Base-by-base conservation (phyloP, 2,888 invertebrate genomes). In the Caenorhabditis afra region DNA sequence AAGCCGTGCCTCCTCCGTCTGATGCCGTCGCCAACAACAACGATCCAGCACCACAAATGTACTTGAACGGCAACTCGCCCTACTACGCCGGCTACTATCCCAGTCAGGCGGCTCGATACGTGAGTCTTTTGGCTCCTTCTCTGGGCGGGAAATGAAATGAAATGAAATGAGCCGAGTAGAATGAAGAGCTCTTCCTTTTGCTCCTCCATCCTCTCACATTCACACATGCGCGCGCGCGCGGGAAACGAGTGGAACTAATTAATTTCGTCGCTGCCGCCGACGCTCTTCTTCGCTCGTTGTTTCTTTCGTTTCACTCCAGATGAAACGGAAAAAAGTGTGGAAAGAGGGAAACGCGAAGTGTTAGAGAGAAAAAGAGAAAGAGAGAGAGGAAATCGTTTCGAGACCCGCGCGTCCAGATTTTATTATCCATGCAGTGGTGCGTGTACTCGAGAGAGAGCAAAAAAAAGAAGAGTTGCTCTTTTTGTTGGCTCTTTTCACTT, bases 31-130 rank as follows among this genome's bases (percentile, higher is more conserved):
- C n/a, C 22, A 23, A 1, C 7, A 29, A 12, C 5, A 20, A 16
- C 29, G 20, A 29, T 29, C 29, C 29, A 29, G 29, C 29, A 5
- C 8, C 12, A 3, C 41, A 53, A 20, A 71, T 71, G 71, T 64
- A 57, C 16, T 35, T 62, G 41, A 71, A 71, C 44, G 71, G 71
- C 0, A 71, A 71, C 35, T 16, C 29, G 14, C 70, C 70, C 50
- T 70, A 71, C 29, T 71, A 71, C n/a, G 62, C 55, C 0, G 71
- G 71, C 14, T 71, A 57, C 23, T 71, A 71, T 41, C 41, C 29
- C 29, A 29, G 29, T 29, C 4, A 3, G 29, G 29, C 71, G 41
- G 64, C 55, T 64, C 35, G 61, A 58, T 67, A 37, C 50, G 67
- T 67, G 39, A 67, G 67, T 66, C n/a, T n/a, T n/a, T 37, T 37